These are phyloP conservation scores for Sminthurides bifidus DNA, from an alignment of 1,140 invertebrate species.

Conservation along the genomic window DNA sequence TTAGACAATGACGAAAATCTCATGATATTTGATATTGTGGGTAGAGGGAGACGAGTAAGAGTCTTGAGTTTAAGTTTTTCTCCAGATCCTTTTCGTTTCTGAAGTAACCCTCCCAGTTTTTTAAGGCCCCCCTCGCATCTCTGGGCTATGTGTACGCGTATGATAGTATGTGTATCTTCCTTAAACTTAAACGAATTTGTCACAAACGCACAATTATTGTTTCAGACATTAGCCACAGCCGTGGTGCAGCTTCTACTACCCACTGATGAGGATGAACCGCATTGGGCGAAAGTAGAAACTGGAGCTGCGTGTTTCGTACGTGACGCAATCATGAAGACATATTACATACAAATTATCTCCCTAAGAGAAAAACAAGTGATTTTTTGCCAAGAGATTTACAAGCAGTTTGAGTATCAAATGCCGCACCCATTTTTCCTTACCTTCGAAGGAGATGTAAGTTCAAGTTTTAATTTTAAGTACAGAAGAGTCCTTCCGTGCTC, in stretches of 20 bases:
- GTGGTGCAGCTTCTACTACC: conserved; percentile 55
- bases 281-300: conserved; percentile 74
- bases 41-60: conserved; percentile 71
- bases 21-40: conserved; percentile 64
- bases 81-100: background rate
- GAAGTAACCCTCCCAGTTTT: background rate
- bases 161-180: background rate
- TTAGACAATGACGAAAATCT: conserved; percentile 72
- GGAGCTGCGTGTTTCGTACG: conserved; percentile 87
- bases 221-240: conserved; percentile 71
- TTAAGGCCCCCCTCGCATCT: no score
- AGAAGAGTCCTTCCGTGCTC: no score
- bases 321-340: conserved; percentile 75
- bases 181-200: background rate
- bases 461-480: no score
- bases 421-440: conserved; percentile 72
- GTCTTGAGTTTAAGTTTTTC: no score
- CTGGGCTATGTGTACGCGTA: no score
- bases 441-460: conserved; percentile 82
- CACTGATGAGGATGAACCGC: conserved; percentile 52
- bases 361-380: conserved; percentile 43
- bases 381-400: conserved; percentile 46
- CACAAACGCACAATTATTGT: conserved; percentile 32
- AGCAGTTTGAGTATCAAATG: conserved; percentile 74
- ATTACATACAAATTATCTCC: conserved; percentile 81